phyloP scores from a whole-genome alignment of 2,113 vertebrate species.

The Manacus vitellinus region DNA sequence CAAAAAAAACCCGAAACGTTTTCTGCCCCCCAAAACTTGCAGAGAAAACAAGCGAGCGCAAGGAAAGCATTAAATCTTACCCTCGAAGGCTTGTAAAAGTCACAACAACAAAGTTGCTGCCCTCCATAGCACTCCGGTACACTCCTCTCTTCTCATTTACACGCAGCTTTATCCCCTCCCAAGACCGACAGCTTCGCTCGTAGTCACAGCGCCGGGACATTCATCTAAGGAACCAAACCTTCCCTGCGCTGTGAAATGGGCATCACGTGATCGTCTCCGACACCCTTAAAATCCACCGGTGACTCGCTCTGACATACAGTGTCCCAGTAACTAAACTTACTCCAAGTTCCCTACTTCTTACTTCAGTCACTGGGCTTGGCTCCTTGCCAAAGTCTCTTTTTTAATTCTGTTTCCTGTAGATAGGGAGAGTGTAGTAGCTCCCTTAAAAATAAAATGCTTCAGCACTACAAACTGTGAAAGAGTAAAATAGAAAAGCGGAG shows the following conservation, averaged over 20 bases:
- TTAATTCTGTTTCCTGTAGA: slow-evolving; percentile 53
- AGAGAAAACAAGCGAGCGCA: not conserved
- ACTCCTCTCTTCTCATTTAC: slow-evolving; percentile 43
- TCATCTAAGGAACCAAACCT: not conserved
- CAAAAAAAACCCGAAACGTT: not conserved
- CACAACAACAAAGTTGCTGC: slow-evolving; percentile 24
- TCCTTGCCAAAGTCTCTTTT: not conserved
- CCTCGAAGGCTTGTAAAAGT: slow-evolving; percentile 32
- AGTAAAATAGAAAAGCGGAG: not conserved
- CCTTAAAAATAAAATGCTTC: not conserved
- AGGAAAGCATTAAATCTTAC: slow-evolving; percentile 23
- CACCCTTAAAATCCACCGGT: not conserved
- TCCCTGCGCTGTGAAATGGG: not conserved
- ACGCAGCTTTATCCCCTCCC: slow-evolving; percentile 26
- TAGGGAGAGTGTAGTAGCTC: not conserved
- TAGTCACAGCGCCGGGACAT: not conserved
- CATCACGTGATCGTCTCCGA: not conserved
- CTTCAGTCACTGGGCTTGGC: slow-evolving; percentile 10
- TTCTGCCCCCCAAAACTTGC: not conserved
- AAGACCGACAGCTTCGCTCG: not conserved
- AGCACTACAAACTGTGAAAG: not conserved
- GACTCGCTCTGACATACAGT: not conserved
- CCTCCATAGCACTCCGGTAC: slow-evolving; percentile 20
- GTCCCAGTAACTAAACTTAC: slow-evolving; percentile 27
- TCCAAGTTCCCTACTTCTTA: slow-evolving; percentile 41